Evolutionary conservation across 2,888 invertebrate species (phyloP).

Genomic region (Chrysina gloriosa): DNA sequence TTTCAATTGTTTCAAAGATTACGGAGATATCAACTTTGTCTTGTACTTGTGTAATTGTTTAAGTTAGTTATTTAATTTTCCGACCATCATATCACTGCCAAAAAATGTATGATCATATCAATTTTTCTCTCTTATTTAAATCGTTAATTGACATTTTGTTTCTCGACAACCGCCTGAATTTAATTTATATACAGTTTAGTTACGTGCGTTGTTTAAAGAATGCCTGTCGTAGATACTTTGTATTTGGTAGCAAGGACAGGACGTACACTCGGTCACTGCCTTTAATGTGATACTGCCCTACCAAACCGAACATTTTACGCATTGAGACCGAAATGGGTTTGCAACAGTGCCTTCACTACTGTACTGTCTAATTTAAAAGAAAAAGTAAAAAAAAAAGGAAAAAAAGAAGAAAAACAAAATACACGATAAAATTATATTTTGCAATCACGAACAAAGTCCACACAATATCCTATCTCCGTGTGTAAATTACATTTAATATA

Average conservation of each 20-base stretch:
- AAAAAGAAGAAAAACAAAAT: conserved; percentile 45
- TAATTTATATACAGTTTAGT: background rate
- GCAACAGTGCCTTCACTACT: conserved; percentile 60
- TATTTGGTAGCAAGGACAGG: conserved; percentile 44
- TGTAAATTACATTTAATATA: conserved; percentile 42
- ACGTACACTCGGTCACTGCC: conserved; percentile 54
- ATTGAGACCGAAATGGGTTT: conserved; percentile 55
- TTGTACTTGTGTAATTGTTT: conserved; percentile 11
- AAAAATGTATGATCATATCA: conserved; percentile 39
- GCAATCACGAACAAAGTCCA: conserved; percentile 56
- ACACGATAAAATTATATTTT: conserved; percentile 56
- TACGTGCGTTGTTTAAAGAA: background rate
- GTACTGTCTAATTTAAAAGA: conserved; percentile 53
- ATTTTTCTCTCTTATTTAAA: conserved; percentile 20
- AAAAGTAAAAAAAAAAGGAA: conserved; percentile 48
- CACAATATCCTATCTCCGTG: conserved; percentile 45
- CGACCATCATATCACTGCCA: conserved; percentile 44
- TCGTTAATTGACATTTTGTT: background rate
- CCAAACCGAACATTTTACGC: conserved; percentile 54
- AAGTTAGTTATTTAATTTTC: conserved; percentile 18
- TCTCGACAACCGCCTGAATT: conserved; percentile 3
- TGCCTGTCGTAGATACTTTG: conserved; percentile 11
- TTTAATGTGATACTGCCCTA: conserved; percentile 61
- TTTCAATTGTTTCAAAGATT: conserved; percentile 36
- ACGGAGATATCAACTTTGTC: conserved; percentile 30